Percentiles rank a stretch among this genome's conserved stretches.
These are phyloP conservation scores for Dolichotis patagonum DNA, from an alignment of 2,113 vertebrate species.

Conservation along the genomic window DNA sequence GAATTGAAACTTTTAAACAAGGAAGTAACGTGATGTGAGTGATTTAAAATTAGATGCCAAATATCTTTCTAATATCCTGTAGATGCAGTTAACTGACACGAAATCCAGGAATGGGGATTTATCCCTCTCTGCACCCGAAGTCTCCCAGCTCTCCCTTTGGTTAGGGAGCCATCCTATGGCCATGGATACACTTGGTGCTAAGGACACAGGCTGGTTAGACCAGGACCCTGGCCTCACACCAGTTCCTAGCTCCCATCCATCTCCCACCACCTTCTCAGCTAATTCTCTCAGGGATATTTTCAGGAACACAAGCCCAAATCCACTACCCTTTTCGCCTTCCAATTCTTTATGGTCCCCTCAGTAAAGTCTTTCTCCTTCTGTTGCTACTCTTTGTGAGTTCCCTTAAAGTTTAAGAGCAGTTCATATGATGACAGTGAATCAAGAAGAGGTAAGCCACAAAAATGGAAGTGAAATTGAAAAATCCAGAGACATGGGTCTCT, in stretches of 20 bases:
- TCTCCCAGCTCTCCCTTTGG: neutral
- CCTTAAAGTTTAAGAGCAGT: neutral
- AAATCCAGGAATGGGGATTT: neutral
- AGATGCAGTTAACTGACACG: neutral
- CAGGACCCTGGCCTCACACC: neutral
- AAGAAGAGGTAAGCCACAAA: neutral
- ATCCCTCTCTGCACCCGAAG: neutral
- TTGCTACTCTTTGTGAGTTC: neutral
- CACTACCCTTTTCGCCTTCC: neutral
- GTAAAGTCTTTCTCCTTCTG: slow-evolving; percentile 20
- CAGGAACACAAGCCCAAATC: neutral
- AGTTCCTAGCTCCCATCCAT: neutral
- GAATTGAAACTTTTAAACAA: neutral
- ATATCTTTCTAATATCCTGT: neutral
- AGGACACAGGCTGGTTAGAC: neutral
- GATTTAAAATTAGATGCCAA: neutral
- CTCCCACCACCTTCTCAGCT: neutral
- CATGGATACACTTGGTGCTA: neutral
- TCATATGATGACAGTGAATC: neutral
- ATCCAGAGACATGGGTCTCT: neutral
- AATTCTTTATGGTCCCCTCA: neutral
- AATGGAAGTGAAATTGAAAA: slow-evolving; percentile 44
- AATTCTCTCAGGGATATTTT: neutral
- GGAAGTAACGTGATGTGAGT: neutral
- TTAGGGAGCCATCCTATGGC: neutral